These are phyloP conservation scores for Oreochromis grahami DNA, from an alignment of 2,797 vertebrate species.

Conservation along the genomic window DNA sequence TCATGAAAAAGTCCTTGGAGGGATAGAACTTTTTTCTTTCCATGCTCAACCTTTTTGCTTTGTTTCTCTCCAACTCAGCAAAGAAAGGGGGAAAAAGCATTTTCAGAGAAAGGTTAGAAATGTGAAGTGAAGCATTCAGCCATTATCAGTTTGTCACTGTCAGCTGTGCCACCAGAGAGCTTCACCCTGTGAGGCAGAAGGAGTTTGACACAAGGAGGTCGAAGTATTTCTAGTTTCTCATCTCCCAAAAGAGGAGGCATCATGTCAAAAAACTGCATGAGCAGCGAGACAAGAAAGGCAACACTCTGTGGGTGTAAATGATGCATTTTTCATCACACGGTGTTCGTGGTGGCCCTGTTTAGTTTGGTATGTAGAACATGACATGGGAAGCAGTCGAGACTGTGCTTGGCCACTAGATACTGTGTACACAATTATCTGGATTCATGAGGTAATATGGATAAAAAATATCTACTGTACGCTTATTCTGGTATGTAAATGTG, in stretches of 20 bases:
- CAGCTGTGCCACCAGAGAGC: constrained; percentile 45
- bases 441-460: neutral
- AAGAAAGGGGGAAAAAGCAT: neutral
- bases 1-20: constrained; percentile 5
- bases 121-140: constrained; percentile 55
- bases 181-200: constrained; percentile 3
- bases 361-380: neutral
- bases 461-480: neutral
- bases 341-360: neutral
- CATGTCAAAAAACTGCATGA: constrained; percentile 39
- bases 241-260: constrained; percentile 44
- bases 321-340: constrained; percentile 37
- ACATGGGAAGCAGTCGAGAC: neutral
- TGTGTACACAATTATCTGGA: neutral
- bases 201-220: constrained; percentile 61
- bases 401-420: neutral
- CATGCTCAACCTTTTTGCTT: neutral
- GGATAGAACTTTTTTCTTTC: neutral
- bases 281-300: constrained; percentile 21
- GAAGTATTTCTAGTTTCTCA: constrained; percentile 38
- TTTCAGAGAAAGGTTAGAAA: constrained; percentile 20
- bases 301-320: constrained; percentile 32
- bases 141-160: constrained; percentile 67
- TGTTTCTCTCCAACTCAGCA: neutral
- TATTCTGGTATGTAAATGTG: neutral